Percentiles rank a stretch among this genome's conserved stretches.
phyloP scores from a whole-genome alignment of 2,888 invertebrate species.

The Drosophila fungiperda region DNA sequence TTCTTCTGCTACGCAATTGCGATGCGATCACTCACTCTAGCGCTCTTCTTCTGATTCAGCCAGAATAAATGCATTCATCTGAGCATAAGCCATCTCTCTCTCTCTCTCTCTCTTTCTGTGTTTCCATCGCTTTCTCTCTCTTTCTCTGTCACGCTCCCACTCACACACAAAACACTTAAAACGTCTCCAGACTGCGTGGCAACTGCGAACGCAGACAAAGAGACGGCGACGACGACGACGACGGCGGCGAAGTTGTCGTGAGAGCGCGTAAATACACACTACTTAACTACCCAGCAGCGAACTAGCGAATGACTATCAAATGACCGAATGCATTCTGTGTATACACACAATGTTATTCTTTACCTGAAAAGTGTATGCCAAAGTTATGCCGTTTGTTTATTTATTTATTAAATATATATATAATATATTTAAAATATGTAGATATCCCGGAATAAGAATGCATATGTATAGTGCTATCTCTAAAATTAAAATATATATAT shows the following conservation, averaged over 20 bases:
- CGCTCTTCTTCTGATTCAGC: background rate
- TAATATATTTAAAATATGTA: too few species aligned
- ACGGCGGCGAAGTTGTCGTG: conserved; percentile 11
- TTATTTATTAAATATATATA: too few species aligned
- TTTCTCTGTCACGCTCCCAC: conserved; percentile 7
- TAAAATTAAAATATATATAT: background rate
- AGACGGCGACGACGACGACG: conserved; percentile 17
- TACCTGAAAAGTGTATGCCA: background rate
- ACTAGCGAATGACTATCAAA: background rate
- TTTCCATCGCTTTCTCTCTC: conserved; percentile 16
- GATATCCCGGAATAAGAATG: background rate
- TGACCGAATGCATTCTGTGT: background rate
- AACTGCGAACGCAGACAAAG: conserved; percentile 46
- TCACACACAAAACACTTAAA: background rate
- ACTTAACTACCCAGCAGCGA: conserved; percentile 3
- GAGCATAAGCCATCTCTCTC: conserved; percentile 34
- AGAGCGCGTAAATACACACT: conserved; percentile 27
- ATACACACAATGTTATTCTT: background rate
- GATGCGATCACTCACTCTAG: conserved; percentile 31
- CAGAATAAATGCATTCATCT: conserved; percentile 9
- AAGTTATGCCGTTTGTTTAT: too few species aligned
- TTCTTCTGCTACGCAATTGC: conserved; percentile 63
- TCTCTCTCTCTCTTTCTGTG: background rate
- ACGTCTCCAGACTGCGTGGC: conserved; percentile 67
- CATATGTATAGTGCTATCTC: background rate